A percentile compares a stretch with the other conserved stretches of the same genome.
Evolutionary conservation across 1,140 invertebrate genomes (phyloP).

Genomic region (Ladona fulva): DNA sequence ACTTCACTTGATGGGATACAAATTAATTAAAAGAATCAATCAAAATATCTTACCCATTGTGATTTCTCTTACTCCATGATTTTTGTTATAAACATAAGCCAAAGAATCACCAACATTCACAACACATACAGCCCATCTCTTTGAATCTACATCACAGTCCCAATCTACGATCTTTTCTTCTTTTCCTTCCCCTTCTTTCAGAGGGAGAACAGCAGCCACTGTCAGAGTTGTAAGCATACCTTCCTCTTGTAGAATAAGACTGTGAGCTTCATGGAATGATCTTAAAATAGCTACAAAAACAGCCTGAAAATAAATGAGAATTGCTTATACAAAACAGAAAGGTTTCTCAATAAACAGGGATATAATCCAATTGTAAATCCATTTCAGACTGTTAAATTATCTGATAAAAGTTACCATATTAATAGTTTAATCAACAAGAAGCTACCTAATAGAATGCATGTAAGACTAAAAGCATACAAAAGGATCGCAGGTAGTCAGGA

Average conservation of each 20-base stretch:
- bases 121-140: slow-evolving; percentile 70
- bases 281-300: slow-evolving; percentile 70
- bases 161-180: slow-evolving; percentile 23
- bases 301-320: slow-evolving; percentile 44
- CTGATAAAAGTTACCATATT: too few relatives aligned
- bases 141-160: slow-evolving; percentile 31
- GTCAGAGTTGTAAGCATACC: slow-evolving; percentile 82
- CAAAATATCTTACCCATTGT: slow-evolving; percentile 49
- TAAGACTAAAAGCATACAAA: too few relatives aligned
- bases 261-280: slow-evolving; percentile 80
- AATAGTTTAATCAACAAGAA: too few relatives aligned
- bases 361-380: too few relatives aligned
- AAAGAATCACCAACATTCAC: slow-evolving; percentile 88
- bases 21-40: too few relatives aligned
- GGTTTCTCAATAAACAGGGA: not conserved
- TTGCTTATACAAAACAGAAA: not conserved
- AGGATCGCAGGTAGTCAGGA: too few relatives aligned
- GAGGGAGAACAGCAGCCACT: slow-evolving; percentile 63
- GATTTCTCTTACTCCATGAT: slow-evolving; percentile 61
- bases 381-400: too few relatives aligned
- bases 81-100: slow-evolving; percentile 76
- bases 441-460: too few relatives aligned
- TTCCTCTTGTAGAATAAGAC: slow-evolving; percentile 75
- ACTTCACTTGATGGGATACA: too few relatives aligned
- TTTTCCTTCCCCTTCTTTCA: slow-evolving; percentile 30